Conservation (phyloP, 2,888 invertebrate genomes). For the Carcina quercana region DNA sequence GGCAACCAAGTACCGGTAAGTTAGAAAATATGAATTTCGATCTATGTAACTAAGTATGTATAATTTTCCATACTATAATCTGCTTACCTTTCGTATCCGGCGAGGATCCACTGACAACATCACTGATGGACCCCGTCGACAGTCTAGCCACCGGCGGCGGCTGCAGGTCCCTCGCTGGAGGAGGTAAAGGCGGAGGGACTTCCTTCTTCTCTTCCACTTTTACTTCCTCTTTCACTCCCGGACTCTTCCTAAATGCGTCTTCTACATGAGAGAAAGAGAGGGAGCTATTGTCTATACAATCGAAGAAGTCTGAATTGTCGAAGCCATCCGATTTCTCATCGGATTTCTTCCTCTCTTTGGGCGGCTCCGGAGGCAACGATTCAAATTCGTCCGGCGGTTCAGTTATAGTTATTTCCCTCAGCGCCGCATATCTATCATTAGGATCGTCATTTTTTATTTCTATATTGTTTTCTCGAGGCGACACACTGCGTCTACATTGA, state of each 20-base stretch:
- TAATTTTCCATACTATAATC: background rate
- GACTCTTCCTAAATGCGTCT: slow-evolving; percentile 67
- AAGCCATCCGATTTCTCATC: slow-evolving; percentile 70
- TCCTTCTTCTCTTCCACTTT: slow-evolving; percentile 45
- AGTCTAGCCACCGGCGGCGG: slow-evolving; percentile 65
- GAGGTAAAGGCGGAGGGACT: slow-evolving; percentile 28
- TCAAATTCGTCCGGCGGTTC: slow-evolving; percentile 74
- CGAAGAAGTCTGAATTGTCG: slow-evolving; percentile 67
- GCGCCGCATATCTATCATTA: slow-evolving; percentile 85
- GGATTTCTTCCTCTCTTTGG: slow-evolving; percentile 65
- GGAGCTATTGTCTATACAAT: slow-evolving; percentile 69
- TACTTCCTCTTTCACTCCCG: slow-evolving; percentile 50
- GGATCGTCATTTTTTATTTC: slow-evolving; percentile 51
- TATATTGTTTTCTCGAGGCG: slow-evolving; percentile 62
- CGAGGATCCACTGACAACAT: slow-evolving; percentile 77
- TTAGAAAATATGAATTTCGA: too few species aligned
- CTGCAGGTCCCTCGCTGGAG: slow-evolving; percentile 25
- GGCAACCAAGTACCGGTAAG: too few species aligned
- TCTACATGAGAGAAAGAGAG: slow-evolving; percentile 66
- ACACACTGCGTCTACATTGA: slow-evolving; percentile 48
- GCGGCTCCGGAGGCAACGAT: slow-evolving; percentile 58
- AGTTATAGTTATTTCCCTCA: slow-evolving; percentile 83
- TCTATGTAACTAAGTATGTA: too few species aligned
- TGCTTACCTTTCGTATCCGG: slow-evolving; percentile 73
- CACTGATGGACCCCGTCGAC: slow-evolving; percentile 78